These are phyloP conservation scores for Coenonympha glycerion DNA, from an alignment of 2,888 invertebrate genomes.

Conservation along the genomic window DNA sequence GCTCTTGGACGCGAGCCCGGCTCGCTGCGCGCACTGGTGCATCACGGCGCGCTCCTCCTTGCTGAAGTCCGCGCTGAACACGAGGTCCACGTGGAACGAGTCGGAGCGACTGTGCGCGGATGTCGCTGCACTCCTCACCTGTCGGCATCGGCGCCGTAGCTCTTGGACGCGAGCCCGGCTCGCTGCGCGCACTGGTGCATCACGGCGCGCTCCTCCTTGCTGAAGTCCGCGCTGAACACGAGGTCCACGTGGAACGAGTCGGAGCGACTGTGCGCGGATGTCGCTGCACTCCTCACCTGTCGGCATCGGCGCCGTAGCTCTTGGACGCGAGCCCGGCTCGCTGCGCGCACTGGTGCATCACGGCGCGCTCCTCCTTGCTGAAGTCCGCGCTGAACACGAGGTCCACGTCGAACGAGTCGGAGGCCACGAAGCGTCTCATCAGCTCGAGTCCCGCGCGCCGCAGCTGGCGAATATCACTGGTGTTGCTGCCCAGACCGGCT, in stretches of 20 bases:
- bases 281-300: conserved; percentile 44
- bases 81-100: conserved; percentile 74
- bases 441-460: conserved; percentile 41
- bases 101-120: too few species aligned
- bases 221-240: conserved; percentile 74
- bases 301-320: conserved; percentile 67
- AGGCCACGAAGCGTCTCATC: conserved; percentile 50
- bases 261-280: too few species aligned
- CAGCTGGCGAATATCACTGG: conserved; percentile 37
- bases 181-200: conserved; percentile 74
- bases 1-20: conserved; percentile 67
- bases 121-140: too few species aligned
- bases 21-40: conserved; percentile 70
- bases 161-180: conserved; percentile 62
- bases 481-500: conserved; percentile 53
- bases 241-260: conserved; percentile 74
- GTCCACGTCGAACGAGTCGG: conserved; percentile 71
- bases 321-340: conserved; percentile 61
- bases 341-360: conserved; percentile 74
- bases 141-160: conserved; percentile 64
- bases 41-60: conserved; percentile 79
- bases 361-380: conserved; percentile 78
- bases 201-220: conserved; percentile 77
- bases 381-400: conserved; percentile 76
- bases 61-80: conserved; percentile 73